phyloP scores from a whole-genome alignment of 2,797 vertebrate genomes.

The Melanotaenia pygmaea region DNA sequence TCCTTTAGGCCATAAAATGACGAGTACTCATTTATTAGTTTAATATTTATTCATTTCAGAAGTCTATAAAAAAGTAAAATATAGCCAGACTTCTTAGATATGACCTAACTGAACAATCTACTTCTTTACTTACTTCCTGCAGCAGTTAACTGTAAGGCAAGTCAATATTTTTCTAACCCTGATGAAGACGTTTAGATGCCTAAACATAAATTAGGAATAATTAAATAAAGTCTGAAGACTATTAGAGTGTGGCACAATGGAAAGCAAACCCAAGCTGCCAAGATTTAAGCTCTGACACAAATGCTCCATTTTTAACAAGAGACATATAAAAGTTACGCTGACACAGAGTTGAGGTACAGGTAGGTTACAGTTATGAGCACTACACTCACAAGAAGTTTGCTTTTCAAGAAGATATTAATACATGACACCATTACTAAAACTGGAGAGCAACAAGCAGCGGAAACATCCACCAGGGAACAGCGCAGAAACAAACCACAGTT shows the following conservation, averaged over 20 bases:
- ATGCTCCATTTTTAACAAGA: neutral
- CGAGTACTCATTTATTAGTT: too few relatives aligned
- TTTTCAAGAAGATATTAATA: slow-evolving; percentile 38
- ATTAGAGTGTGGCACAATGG: neutral
- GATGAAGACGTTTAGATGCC: neutral
- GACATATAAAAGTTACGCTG: neutral
- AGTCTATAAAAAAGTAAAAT: too few relatives aligned
- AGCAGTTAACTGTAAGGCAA: too few relatives aligned
- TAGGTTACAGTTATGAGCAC: neutral
- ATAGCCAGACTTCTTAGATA: too few relatives aligned
- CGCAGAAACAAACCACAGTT: neutral
- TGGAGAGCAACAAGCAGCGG: slow-evolving; percentile 12
- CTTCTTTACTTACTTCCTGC: too few relatives aligned
- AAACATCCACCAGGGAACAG: slow-evolving; percentile 23
- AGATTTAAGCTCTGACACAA: neutral
- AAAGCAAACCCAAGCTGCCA: neutral
- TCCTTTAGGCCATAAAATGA: too few relatives aligned
- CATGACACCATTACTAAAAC: slow-evolving; percentile 40
- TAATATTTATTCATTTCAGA: too few relatives aligned
- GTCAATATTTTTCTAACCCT: neutral
- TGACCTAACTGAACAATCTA: too few relatives aligned
- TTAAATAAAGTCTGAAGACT: neutral
- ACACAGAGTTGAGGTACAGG: neutral
- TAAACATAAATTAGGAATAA: neutral
- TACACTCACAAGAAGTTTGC: slow-evolving; percentile 7